Evolutionary conservation across 2,113 vertebrate genomes (phyloP).

Genomic region (Nyctereutes procyonoides): DNA sequence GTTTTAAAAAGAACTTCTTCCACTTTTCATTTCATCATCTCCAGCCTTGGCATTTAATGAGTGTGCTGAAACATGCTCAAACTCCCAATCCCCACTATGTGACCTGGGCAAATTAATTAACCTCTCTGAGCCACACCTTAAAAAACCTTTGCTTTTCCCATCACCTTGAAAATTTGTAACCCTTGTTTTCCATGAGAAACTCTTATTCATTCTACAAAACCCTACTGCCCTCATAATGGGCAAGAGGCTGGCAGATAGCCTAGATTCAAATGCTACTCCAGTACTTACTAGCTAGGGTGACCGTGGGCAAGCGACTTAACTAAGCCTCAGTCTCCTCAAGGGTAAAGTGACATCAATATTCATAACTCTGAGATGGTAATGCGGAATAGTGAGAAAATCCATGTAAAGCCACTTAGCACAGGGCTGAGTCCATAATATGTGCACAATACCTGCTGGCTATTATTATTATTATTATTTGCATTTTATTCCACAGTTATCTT

Average conservation of each 20-base stretch:
- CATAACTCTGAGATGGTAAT: neutral
- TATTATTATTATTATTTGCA: neutral
- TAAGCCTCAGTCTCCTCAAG: neutral
- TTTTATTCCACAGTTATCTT: neutral
- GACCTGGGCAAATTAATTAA: neutral
- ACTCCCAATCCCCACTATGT: neutral
- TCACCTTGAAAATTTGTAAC: neutral
- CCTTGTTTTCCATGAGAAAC: neutral
- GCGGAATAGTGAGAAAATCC: neutral
- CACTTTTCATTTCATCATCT: constrained; percentile 49
- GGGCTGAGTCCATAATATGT: neutral
- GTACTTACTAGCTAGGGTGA: neutral
- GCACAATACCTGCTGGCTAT: neutral
- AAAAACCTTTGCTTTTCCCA: neutral
- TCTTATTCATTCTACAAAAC: constrained; percentile 29
- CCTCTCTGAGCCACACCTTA: neutral
- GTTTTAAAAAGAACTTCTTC: neutral
- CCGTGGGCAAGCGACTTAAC: neutral
- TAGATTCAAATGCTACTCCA: neutral
- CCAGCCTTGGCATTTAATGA: neutral
- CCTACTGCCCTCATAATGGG: neutral
- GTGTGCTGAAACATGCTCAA: neutral
- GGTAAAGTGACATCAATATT: neutral
- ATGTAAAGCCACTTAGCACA: neutral
- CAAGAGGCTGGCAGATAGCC: neutral